Conservation (phyloP, 2,797 vertebrate genomes). For the Falco concolor region DNA sequence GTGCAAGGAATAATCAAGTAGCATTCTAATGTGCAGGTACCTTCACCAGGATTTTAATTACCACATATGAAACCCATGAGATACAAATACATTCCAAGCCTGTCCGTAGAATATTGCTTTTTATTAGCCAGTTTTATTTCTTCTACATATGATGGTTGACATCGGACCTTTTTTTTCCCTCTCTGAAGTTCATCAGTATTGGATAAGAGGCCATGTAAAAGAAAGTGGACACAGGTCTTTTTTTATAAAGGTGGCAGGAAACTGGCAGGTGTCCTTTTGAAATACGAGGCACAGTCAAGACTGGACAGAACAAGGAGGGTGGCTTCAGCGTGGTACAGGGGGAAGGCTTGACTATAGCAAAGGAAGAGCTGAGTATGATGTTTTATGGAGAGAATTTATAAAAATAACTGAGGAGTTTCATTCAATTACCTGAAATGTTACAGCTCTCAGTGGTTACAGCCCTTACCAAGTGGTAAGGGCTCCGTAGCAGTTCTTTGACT, state of each 20-base stretch:
- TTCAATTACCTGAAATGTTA: not conserved
- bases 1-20: not conserved
- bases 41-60: not conserved
- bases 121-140: not conserved
- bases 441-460: not conserved
- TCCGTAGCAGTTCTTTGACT: not conserved
- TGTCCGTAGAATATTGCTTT: not conserved
- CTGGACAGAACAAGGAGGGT: not conserved
- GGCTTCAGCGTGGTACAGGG: not conserved
- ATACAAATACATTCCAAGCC: not conserved
- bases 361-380: not conserved
- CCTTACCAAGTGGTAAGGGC: not conserved
- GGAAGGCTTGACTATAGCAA: not conserved
- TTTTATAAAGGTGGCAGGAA: not conserved
- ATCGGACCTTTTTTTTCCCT: too few species aligned
- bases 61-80: not conserved
- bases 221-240: not conserved
- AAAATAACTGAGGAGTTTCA: not conserved
- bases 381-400: not conserved
- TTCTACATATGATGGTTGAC: not conserved
- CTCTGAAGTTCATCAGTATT: not conserved
- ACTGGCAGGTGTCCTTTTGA: not conserved
- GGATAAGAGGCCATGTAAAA: not conserved
- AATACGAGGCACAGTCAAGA: not conserved
- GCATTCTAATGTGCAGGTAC: not conserved